Evolutionary conservation across 2,113 vertebrate genomes (phyloP).

Genomic region (Barnardius zonarius): DNA sequence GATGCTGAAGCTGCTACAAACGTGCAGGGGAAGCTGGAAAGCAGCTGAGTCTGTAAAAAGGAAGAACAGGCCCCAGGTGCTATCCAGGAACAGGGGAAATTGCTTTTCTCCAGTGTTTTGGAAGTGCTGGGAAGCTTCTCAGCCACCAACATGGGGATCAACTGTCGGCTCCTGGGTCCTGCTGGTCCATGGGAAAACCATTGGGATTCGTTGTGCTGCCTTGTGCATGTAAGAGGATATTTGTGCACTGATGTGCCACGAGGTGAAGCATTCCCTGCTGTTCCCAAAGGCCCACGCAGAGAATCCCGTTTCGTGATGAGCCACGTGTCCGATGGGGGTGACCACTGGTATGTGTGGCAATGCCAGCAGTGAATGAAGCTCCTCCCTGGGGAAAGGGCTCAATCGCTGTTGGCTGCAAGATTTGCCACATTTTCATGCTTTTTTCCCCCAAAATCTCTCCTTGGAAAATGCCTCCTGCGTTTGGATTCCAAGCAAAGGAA

Average conservation of each 20-base stretch:
- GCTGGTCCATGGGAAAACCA: not conserved
- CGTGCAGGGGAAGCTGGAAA: not conserved
- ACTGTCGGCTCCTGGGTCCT: not conserved
- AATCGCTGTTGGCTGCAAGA: not conserved
- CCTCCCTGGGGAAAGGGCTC: not conserved
- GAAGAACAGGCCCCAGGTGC: not conserved
- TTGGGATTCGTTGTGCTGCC: not conserved
- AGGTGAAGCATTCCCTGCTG: rapidly evolving
- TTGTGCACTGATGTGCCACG: not conserved
- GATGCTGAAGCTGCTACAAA: not conserved
- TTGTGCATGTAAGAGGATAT: too few relatives aligned
- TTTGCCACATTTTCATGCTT: not conserved
- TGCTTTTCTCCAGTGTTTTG: not conserved
- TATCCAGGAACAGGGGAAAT: not conserved
- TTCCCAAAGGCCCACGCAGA: not conserved
- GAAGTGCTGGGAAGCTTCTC: not conserved
- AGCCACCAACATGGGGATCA: not conserved
- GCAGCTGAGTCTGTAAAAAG: not conserved
- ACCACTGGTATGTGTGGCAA: not conserved
- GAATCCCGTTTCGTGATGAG: not conserved
- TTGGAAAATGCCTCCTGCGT: not conserved
- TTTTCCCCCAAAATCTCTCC: not conserved
- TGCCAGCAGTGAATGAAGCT: not conserved
- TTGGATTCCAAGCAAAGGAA: not conserved
- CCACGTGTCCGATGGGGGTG: not conserved